Conservation (phyloP, 2,888 invertebrate genomes). For the Tryphoninae sp. region DNA sequence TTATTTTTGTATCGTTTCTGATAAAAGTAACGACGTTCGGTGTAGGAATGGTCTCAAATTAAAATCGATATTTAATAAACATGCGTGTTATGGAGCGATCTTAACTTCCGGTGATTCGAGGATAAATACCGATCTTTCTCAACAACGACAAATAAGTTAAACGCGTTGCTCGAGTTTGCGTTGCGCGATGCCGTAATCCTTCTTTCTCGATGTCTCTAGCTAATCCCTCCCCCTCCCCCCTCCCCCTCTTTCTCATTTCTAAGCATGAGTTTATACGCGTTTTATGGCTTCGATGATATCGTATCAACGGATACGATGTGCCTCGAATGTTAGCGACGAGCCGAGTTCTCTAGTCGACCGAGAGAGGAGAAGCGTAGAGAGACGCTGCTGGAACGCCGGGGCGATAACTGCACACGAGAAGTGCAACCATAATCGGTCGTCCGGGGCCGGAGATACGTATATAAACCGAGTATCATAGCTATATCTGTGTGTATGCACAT, state of each 20-base stretch:
- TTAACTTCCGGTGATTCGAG: no score
- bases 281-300: slow-evolving; percentile 47
- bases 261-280: slow-evolving; percentile 52
- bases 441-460: slow-evolving; percentile 34
- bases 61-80: no score
- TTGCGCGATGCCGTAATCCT: slow-evolving; percentile 49
- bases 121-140: no score
- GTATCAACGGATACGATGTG: no score
- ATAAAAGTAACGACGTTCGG: no score
- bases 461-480: background rate
- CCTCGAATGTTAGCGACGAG: slow-evolving; percentile 14
- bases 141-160: no score
- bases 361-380: background rate
- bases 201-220: background rate
- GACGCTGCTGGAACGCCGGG: slow-evolving; percentile 49
- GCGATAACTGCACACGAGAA: slow-evolving; percentile 62
- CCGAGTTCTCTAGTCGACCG: slow-evolving; percentile 21
- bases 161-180: background rate
- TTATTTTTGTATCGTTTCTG: no score
- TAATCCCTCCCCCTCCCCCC: background rate
- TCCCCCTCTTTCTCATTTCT: no score
- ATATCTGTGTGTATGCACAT: background rate
- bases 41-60: no score
- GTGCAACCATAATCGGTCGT: slow-evolving; percentile 62
- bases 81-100: no score